Base-by-base conservation (phyloP, 64 coral and sea anemone genomes). In the Porites lutea region DNA sequence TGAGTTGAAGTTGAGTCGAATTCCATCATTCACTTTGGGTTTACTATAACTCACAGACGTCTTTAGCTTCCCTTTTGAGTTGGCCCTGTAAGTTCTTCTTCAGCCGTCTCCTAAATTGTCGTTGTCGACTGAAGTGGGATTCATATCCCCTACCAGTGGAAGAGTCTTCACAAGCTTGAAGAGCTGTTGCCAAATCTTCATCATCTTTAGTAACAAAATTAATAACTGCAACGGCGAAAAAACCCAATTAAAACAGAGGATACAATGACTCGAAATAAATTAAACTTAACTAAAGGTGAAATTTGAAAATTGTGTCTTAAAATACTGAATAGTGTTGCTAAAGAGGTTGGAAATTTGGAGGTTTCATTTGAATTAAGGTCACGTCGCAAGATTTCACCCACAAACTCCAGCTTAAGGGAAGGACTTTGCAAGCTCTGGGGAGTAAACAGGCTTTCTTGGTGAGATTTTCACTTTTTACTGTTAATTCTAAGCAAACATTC, bases 51-150 rank as follows among this genome's bases (percentile, higher is more conserved):
- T 16, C 18, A 2, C 54, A 80, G 8, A 9, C 8, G 43, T 80
- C 78, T 59, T 58, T 37, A 47, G 13, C 48, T 19, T 76, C 14
- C 16, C 46, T 76, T 19, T 49, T 51, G 45, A 76, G 48, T 51
- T 76, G 7, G 5, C 15, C 19, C 48, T n/a, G 70, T 86, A 93
- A 5, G 72, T 78, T 93, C 45, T 76, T 76, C 43, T 95, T 98
- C 11, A 98, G 75, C 63, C 94, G 90, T 69, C 93, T 82, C 20
- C 96, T 93, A 18, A 98, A 98, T 87, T 89, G 92, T 60, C 96
- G 74, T 53, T 95, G 95, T n/a, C 96, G 74, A 48, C 96, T 98
- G 21, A 98, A 98, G 1, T 88, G 93, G 9, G 81, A 68, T 73
- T 95, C 83, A 75, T 90, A 95, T 13, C 90, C 77, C 10, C 86